A percentile compares a stretch with the other conserved stretches of the same genome.
Conservation (phyloP, 2,888 invertebrate genomes). For the Lomographa bimaculata region DNA sequence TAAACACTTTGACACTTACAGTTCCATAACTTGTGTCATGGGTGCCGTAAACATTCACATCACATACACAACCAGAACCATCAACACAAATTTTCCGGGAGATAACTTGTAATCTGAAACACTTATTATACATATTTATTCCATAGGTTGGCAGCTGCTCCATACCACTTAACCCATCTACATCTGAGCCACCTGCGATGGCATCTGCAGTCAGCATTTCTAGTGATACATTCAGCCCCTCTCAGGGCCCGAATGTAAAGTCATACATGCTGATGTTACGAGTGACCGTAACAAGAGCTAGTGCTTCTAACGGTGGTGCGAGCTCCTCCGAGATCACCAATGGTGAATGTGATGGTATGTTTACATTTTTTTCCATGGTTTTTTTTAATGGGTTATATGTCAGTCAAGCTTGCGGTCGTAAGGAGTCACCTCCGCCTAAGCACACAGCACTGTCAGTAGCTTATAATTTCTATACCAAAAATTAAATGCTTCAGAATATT, state of each 20-base stretch:
- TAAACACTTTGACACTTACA: no score
- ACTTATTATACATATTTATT: no score
- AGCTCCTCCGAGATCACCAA: slow-evolving; percentile 76
- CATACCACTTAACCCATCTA: slow-evolving; percentile 89
- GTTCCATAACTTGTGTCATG: no score
- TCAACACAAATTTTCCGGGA: no score
- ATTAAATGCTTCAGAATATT: no score
- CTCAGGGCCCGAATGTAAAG: slow-evolving; percentile 91
- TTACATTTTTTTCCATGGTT: slow-evolving; percentile 25
- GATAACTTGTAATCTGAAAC: no score
- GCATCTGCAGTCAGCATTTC: slow-evolving; percentile 93
- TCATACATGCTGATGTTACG: slow-evolving; percentile 91
- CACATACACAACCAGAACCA: no score
- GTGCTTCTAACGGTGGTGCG: slow-evolving; percentile 50
- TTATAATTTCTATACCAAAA: no score
- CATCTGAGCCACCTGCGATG: slow-evolving; percentile 85
- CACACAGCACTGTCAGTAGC: no score
- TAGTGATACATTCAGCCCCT: slow-evolving; percentile 91
- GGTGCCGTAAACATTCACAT: no score
- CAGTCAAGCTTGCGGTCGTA: no score
- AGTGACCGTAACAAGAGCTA: slow-evolving; percentile 81
- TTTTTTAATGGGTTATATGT: not conserved
- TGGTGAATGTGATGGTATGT: slow-evolving; percentile 76
- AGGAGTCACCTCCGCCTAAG: no score
- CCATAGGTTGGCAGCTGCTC: slow-evolving; percentile 87